Base-by-base conservation (phyloP, 2,888 invertebrate species). In the Smittia sp. region DNA sequence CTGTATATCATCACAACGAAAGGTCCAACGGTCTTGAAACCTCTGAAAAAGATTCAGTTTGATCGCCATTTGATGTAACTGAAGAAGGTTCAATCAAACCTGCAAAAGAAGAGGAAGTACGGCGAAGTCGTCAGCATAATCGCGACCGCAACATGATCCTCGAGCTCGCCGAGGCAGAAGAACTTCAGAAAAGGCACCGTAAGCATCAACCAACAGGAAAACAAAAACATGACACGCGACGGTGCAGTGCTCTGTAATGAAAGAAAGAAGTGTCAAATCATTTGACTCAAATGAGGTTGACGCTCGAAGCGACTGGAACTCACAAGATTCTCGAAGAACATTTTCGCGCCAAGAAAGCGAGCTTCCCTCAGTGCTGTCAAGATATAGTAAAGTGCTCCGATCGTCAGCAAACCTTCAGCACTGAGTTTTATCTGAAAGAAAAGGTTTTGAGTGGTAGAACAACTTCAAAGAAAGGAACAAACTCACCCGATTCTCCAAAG, bases 1-100 rank as follows among this genome's bases (percentile, higher is more conserved):
- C 97, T 89, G 83, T 98, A 98, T 77, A 99, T 96, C 98, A 98
- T 98, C 77, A 98, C 95, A n/a, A 98, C 98, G 87, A 98, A 98
- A 0, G 98, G 98, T 1, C 98, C 98, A 0, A 98, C 97, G 0
- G 97, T 95, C 83, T 96, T 96, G 82, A 98, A 96, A 13, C 97
- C 98, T 79, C 98, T 96, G 83, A 54, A 85, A 84, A 76, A 74
- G 9, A 63, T 63, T 24, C 24, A 39, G 32, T 32, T 32, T 9
- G 9, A 32, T 32, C 9, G 32, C 9, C 32, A 32, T 32, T 32
- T 9, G 9, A 32, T 32, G 32, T 27, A 25, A 25, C 15, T 7
- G 22, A 27, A 24, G 18, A 22, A 68, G 46, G 32, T 54, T 27
- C 68, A 39, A 11, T n/a, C 76, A 76, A 81, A 94, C 94, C 96